Evolutionary conservation across 2,797 vertebrate genomes (phyloP).

Genomic region (Esox masquinongy): DNA sequence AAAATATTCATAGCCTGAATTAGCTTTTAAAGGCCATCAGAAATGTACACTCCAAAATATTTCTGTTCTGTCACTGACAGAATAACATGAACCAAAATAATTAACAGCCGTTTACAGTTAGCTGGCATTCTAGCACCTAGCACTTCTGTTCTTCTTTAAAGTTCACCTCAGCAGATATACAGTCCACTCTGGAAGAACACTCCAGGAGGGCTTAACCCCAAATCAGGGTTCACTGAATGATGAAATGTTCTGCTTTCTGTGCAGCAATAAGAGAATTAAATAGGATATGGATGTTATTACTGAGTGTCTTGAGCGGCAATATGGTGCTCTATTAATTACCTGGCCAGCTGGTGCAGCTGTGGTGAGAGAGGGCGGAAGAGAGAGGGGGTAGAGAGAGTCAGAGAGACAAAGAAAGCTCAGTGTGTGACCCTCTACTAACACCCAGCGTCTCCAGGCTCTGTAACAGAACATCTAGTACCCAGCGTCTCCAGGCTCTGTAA

Average conservation of each 20-base stretch:
- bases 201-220: slow-evolving; percentile 49
- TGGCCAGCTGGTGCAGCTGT: slow-evolving; percentile 58
- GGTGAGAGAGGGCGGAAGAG: slow-evolving; percentile 14
- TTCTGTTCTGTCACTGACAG: no score
- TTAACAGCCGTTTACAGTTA: neutral
- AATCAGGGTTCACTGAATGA: slow-evolving; percentile 38
- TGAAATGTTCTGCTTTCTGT: slow-evolving; percentile 57
- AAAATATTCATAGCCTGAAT: no score
- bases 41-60: no score
- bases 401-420: neutral
- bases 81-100: no score
- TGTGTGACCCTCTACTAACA: no score
- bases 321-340: slow-evolving; percentile 60
- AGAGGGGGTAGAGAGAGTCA: neutral
- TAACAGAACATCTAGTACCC: no score
- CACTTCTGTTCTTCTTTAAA: slow-evolving; percentile 4
- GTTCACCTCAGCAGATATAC: slow-evolving; percentile 39
- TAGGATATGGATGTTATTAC: slow-evolving; percentile 58
- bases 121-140: neutral
- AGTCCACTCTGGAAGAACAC: slow-evolving; percentile 14
- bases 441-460: no score
- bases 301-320: slow-evolving; percentile 52
- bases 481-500: no score
- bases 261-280: slow-evolving; percentile 45
- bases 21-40: no score